These are phyloP conservation scores for Hermaeophaga mercurialis DNA, from an alignment of 2,888 invertebrate species.

Conservation along the genomic window DNA sequence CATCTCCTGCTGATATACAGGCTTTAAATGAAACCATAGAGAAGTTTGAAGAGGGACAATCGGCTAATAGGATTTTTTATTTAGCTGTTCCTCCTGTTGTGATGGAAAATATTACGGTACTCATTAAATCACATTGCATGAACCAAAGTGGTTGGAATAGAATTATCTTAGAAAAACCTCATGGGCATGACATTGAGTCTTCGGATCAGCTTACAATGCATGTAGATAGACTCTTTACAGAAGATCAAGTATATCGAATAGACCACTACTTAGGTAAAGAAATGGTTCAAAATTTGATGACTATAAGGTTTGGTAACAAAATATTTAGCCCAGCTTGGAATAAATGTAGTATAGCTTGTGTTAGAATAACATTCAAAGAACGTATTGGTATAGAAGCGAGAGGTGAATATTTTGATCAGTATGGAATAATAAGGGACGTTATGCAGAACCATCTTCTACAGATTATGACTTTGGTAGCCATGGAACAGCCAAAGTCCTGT, in stretches of 20 bases:
- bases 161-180: constrained; percentile 96
- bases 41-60: constrained; percentile 67
- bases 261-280: constrained; percentile 99
- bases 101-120: constrained; percentile 85
- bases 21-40: constrained; percentile 76
- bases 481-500: constrained; percentile 95
- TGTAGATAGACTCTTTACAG: constrained; percentile 81
- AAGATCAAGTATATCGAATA: constrained; percentile 95
- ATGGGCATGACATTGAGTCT: constrained; percentile 85
- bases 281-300: constrained; percentile 99
- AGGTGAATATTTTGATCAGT: constrained; percentile 97
- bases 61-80: constrained; percentile 91
- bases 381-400: constrained; percentile 97
- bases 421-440: constrained; percentile 97
- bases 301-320: constrained; percentile 90
- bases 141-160: constrained; percentile 83
- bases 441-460: constrained; percentile 99
- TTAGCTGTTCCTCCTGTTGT: constrained; percentile 96
- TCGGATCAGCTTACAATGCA: constrained; percentile 85
- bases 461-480: constrained; percentile 94
- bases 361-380: constrained; percentile 97
- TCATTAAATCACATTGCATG: constrained; percentile 84
- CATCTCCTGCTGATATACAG: constrained; percentile 81
- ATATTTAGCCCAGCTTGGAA: constrained; percentile 97
- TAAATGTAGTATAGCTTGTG: constrained; percentile 90